A percentile compares a stretch with the other conserved stretches of the same genome.
phyloP scores from a whole-genome alignment of 2,888 invertebrate genomes.

The Apamea crenata region DNA sequence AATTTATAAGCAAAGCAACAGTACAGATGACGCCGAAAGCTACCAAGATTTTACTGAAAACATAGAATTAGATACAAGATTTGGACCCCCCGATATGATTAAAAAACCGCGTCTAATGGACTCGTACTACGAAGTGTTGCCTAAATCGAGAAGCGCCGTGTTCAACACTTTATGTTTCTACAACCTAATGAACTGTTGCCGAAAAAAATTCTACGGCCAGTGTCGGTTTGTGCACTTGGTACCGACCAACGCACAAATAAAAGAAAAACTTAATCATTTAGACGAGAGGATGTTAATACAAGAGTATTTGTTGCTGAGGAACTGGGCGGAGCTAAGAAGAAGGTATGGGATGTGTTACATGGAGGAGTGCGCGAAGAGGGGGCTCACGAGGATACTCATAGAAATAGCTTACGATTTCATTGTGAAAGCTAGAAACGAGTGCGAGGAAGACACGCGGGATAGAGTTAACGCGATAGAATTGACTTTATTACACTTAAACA shows the following conservation, averaged over 20 bases:
- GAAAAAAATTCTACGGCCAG: constrained; percentile 35
- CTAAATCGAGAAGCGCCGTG: constrained; percentile 63
- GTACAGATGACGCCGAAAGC: constrained; percentile 43
- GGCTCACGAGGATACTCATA: constrained; percentile 74
- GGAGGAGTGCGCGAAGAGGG: constrained; percentile 74
- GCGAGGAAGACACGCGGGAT: constrained; percentile 62
- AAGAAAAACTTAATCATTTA: constrained; percentile 60
- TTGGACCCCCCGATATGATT: constrained; percentile 22
- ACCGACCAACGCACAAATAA: constrained; percentile 57
- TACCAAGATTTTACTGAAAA: constrained; percentile 47
- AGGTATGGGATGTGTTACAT: constrained; percentile 75
- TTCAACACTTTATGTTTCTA: constrained; percentile 78
- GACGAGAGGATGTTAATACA: constrained; percentile 72
- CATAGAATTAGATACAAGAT: constrained; percentile 45
- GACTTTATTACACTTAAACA: constrained; percentile 77
- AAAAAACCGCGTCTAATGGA: constrained; percentile 49
- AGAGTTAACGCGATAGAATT: constrained; percentile 72
- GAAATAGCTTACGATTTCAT: constrained; percentile 80
- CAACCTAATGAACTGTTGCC: constrained; percentile 75
- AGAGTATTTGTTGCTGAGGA: constrained; percentile 76
- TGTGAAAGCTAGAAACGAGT: constrained; percentile 48
- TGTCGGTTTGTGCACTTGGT: constrained; percentile 75
- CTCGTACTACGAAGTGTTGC: constrained; percentile 52
- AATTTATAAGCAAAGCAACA: constrained; percentile 67
- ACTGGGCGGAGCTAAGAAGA: constrained; percentile 65